phyloP scores from a whole-genome alignment of 2,113 vertebrate genomes.

The Petrocephalus zakoni region DNA sequence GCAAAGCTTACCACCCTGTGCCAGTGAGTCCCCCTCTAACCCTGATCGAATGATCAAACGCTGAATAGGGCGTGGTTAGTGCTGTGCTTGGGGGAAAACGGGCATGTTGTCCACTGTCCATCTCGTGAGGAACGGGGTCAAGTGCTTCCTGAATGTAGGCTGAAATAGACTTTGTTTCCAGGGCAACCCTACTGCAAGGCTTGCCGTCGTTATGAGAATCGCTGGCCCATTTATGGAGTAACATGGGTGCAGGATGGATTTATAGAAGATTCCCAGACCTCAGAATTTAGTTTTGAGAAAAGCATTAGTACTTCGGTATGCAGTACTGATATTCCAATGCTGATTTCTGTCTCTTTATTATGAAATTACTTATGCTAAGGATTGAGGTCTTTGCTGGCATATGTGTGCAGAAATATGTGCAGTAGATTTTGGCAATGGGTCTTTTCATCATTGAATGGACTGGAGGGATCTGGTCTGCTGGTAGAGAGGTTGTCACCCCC shows the following conservation, averaged over 20 bases:
- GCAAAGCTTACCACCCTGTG: neutral
- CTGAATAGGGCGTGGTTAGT: neutral
- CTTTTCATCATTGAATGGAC: neutral
- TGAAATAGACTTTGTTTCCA: constrained; percentile 15
- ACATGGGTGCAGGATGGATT: neutral
- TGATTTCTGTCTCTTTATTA: neutral
- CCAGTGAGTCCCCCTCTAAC: neutral
- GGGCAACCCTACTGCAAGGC: constrained; percentile 14
- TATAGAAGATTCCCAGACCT: neutral
- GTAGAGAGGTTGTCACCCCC: neutral
- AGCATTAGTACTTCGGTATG: neutral
- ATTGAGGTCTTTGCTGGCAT: neutral
- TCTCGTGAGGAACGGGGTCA: neutral
- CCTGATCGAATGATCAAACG: neutral
- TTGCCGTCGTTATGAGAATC: neutral
- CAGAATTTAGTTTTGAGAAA: neutral
- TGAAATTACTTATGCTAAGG: neutral
- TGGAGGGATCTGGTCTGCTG: neutral
- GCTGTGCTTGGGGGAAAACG: neutral
- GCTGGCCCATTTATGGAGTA: neutral
- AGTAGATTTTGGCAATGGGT: neutral
- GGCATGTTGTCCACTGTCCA: neutral
- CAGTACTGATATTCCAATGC: neutral
- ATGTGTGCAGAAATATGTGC: neutral
- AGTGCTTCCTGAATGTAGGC: constrained; percentile 6